Conservation (phyloP, 2,797 vertebrate species). For the Simalia tracyae region DNA sequence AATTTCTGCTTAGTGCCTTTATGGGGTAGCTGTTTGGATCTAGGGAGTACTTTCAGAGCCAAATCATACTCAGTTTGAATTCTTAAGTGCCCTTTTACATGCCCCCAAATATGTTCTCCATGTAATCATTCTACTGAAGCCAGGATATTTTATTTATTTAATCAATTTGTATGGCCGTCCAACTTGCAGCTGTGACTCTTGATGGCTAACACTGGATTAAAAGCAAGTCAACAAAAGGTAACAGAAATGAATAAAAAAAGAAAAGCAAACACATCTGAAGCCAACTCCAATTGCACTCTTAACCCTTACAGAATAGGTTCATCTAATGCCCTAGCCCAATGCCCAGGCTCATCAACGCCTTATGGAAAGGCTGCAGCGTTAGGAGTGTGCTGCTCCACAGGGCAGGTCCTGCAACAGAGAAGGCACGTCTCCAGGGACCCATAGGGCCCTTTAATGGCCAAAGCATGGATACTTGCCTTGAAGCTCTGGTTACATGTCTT, state of each 20-base stretch:
- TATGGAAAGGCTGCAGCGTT: neutral
- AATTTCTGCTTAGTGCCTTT: neutral
- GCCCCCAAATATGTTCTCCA: neutral
- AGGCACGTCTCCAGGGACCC: neutral
- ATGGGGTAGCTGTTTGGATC: neutral
- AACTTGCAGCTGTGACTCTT: neutral
- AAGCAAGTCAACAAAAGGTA: neutral
- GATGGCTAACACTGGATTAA: neutral
- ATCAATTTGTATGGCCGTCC: neutral
- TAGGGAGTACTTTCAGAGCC: neutral
- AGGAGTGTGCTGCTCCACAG: neutral
- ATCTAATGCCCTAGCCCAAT: neutral
- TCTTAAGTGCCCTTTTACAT: neutral
- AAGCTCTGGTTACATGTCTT: neutral
- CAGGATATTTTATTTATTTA: neutral
- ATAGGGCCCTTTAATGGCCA: neutral
- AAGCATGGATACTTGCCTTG: neutral
- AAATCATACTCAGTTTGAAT: neutral
- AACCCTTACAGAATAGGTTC: neutral
- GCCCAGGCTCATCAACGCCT: neutral
- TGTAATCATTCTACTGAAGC: neutral
- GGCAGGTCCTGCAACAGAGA: neutral
- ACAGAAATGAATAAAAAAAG: neutral
- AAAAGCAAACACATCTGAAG: neutral
- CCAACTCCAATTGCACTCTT: neutral